phyloP scores from a whole-genome alignment of 2,888 invertebrate genomes.

The Petrolisthes cinctipes region DNA sequence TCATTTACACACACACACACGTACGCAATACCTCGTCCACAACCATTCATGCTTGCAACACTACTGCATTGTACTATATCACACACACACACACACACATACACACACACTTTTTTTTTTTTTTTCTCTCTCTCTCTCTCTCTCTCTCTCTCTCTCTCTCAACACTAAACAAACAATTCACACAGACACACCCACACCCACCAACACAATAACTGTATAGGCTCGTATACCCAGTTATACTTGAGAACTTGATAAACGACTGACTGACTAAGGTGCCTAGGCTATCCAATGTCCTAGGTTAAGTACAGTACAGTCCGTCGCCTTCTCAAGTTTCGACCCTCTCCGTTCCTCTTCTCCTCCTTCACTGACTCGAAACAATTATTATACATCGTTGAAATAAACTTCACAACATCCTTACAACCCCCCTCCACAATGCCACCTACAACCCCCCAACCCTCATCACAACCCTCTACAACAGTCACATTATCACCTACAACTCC shows the following conservation, averaged over 20 bases:
- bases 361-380: no score
- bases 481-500: not conserved
- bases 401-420: not conserved
- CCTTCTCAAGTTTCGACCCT: no score
- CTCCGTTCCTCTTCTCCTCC: not conserved
- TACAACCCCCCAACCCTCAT: not conserved
- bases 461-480: not conserved
- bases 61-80: no score
- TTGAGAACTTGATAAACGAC: no score
- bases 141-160: not conserved
- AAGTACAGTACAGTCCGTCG: no score
- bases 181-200: not conserved
- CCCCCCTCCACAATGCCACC: not conserved
- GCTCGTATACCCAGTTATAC: no score
- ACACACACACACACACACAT: not conserved
- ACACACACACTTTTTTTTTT: not conserved
- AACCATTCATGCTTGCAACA: no score
- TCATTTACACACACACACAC: no score
- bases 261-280: no score
- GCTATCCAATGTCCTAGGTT: no score
- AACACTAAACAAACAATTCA: not conserved
- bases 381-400: not conserved
- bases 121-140: slow-evolving; percentile 22
- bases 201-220: not conserved
- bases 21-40: no score